Conservation (phyloP, 1,140 invertebrate genomes). For the Drosophila kanapiae region DNA sequence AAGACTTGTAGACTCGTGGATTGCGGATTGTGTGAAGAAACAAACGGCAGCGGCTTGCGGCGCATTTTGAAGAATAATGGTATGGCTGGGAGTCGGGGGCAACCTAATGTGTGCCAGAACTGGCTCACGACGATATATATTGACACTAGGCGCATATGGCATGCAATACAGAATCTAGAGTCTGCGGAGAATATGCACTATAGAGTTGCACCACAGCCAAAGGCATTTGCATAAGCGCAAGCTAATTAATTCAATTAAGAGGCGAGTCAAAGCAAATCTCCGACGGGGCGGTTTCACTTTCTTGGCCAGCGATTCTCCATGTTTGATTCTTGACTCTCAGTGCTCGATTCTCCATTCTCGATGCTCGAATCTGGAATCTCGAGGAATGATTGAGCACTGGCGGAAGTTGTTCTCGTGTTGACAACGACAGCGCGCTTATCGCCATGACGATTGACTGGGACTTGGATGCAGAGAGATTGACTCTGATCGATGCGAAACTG, state of each 20-base stretch:
- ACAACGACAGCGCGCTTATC: constrained; percentile 71
- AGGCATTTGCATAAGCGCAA: constrained; percentile 67
- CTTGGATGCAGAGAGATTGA: constrained; percentile 31
- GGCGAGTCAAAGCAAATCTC: constrained; percentile 48
- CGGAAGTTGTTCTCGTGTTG: constrained; percentile 76
- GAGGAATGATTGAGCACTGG: constrained; percentile 71
- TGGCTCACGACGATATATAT: constrained; percentile 53
- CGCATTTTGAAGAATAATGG: constrained; percentile 79
- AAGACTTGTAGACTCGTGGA: constrained; percentile 8
- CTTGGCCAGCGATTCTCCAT: constrained; percentile 12
- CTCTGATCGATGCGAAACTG: constrained; percentile 45
- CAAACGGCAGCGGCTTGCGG: constrained; percentile 60
- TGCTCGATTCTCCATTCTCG: constrained; percentile 5
- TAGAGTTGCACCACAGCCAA: background rate
- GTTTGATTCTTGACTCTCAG: constrained; percentile 1
- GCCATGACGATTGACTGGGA: constrained; percentile 55
- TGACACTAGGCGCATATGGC: constrained; percentile 68
- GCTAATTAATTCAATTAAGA: constrained; percentile 80
- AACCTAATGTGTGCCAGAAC: constrained; percentile 14
- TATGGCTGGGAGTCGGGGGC: constrained; percentile 36
- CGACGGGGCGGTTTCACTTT: constrained; percentile 62
- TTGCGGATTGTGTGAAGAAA: constrained; percentile 48
- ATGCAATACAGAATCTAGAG: background rate
- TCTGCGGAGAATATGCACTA: constrained; percentile 33
- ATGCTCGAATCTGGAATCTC: background rate